A percentile compares a stretch with the other conserved stretches of the same genome.
Evolutionary conservation across 2,888 invertebrate species (phyloP).

Genomic region (Hydrotaea cyrtoneurina): DNA sequence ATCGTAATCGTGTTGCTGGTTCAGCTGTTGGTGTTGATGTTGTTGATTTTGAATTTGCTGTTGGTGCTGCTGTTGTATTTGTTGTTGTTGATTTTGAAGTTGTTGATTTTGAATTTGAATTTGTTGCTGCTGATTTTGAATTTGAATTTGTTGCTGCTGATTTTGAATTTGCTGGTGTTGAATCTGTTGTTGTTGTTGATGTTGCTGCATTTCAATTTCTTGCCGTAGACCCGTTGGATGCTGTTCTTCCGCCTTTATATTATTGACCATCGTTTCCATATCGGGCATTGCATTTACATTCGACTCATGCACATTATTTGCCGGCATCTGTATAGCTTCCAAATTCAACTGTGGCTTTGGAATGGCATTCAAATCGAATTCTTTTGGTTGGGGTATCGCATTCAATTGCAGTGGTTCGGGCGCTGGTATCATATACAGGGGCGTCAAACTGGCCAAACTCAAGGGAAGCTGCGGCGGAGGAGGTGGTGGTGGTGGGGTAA

Average conservation of each 20-base stretch:
- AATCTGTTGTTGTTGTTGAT: conserved; percentile 43
- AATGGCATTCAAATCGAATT: conserved; percentile 84
- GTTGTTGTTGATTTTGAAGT: conserved; percentile 42
- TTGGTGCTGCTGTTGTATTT: conserved; percentile 42
- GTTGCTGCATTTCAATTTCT: conserved; percentile 39
- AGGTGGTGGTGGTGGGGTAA: conserved; percentile 76
- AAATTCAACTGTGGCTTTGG: conserved; percentile 84
- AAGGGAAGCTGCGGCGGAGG: conserved; percentile 75
- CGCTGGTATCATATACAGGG: conserved; percentile 81
- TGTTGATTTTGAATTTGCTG: too few relatives aligned
- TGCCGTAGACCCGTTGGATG: not conserved
- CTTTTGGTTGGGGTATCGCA: conserved; percentile 84
- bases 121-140: too few relatives aligned
- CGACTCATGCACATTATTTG: conserved; percentile 64
- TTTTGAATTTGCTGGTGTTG: conserved; percentile 31
- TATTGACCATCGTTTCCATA: not conserved
- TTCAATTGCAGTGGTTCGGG: conserved; percentile 84
- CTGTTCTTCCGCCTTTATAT: conserved; percentile 16
- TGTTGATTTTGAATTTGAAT: too few relatives aligned
- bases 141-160: not conserved
- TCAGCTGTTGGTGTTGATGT: too few relatives aligned
- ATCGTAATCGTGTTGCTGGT: conserved; percentile 38
- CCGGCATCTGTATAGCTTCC: conserved; percentile 83
- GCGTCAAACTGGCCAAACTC: conserved; percentile 74
- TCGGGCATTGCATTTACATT: not conserved